phyloP scores from a whole-genome alignment of 2,888 invertebrate species.

The Coenonympha arcania region DNA sequence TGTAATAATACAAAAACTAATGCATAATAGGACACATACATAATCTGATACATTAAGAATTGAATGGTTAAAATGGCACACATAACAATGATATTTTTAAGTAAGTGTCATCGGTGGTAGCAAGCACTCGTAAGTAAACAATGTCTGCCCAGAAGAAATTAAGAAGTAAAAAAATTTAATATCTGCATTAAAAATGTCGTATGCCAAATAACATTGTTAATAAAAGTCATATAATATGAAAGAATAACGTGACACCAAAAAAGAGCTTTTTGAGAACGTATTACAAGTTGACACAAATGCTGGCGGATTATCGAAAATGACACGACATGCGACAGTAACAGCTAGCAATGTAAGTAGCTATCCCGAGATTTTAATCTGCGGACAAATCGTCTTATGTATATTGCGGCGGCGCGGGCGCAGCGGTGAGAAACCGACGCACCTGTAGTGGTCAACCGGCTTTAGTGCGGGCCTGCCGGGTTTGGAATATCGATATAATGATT shows the following conservation, averaged over 20 bases:
- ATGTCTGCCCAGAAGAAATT: not conserved
- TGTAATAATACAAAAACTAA: too few relatives aligned
- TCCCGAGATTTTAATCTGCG: slow-evolving; percentile 36
- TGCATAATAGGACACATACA: too few relatives aligned
- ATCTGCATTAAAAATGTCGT: not conserved
- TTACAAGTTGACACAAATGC: slow-evolving; percentile 22
- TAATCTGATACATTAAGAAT: too few relatives aligned
- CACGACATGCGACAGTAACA: slow-evolving; percentile 27
- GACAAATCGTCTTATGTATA: slow-evolving; percentile 58
- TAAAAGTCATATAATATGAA: slow-evolving; percentile 1
- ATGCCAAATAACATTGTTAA: slow-evolving; percentile 3
- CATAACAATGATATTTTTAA: too few relatives aligned
- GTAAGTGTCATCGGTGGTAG: too few relatives aligned
- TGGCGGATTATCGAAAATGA: slow-evolving; percentile 28
- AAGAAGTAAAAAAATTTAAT: not conserved
- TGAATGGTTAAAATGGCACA: too few relatives aligned
- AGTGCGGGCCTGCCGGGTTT: slow-evolving; percentile 35
- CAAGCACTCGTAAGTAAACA: not conserved
- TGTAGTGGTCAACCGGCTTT: slow-evolving; percentile 57
- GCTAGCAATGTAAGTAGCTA: slow-evolving; percentile 26
- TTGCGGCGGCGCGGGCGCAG: slow-evolving; percentile 35
- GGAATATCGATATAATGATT: slow-evolving; percentile 27
- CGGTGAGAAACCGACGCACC: slow-evolving; percentile 70
- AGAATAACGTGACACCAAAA: not conserved
- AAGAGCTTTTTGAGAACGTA: slow-evolving; percentile 7